Percentiles rank a stretch among this genome's conserved stretches.
Conservation (phyloP, 2,113 vertebrate species). For the Eidolon helvum region DNA sequence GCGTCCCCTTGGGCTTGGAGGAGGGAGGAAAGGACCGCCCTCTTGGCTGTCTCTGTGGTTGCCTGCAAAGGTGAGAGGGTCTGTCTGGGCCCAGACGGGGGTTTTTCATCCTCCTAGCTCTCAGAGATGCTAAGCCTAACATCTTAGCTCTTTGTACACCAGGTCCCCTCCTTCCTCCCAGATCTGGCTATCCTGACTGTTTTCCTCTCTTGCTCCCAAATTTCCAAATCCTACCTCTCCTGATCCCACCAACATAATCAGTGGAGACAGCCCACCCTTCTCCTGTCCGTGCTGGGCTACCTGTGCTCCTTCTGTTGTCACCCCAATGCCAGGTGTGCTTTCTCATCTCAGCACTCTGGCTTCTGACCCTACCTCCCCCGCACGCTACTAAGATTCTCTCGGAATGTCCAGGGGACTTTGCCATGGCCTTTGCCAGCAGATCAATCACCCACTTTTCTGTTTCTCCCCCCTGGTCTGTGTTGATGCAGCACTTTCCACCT, state of each 20-base stretch:
- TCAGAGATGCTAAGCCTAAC: not conserved
- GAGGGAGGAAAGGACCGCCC: too few species aligned
- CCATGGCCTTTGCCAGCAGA: not conserved
- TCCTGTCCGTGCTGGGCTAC: not conserved
- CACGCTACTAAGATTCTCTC: not conserved
- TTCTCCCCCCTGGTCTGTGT: not conserved
- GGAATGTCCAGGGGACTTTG: too few species aligned
- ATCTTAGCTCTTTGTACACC: not conserved
- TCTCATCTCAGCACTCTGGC: not conserved
- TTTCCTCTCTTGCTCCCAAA: not conserved
- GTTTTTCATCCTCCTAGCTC: not conserved
- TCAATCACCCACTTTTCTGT: not conserved
- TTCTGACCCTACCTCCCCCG: not conserved
- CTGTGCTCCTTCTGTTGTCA: not conserved
- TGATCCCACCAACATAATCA: rapidly evolving
- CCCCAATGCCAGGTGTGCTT: not conserved
- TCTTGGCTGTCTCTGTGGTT: not conserved
- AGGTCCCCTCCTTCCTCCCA: not conserved
- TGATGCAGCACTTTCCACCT: not conserved
- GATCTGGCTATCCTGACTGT: not conserved
- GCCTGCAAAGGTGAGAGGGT: not conserved
- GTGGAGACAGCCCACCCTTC: not conserved
- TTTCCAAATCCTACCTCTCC: not conserved
- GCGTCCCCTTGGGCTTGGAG: not conserved
- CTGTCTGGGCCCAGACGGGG: not conserved